A percentile compares a stretch with the other conserved stretches of the same genome.
Evolutionary conservation across 2,797 vertebrate species (phyloP).

Genomic region (Melopsittacus undulatus): DNA sequence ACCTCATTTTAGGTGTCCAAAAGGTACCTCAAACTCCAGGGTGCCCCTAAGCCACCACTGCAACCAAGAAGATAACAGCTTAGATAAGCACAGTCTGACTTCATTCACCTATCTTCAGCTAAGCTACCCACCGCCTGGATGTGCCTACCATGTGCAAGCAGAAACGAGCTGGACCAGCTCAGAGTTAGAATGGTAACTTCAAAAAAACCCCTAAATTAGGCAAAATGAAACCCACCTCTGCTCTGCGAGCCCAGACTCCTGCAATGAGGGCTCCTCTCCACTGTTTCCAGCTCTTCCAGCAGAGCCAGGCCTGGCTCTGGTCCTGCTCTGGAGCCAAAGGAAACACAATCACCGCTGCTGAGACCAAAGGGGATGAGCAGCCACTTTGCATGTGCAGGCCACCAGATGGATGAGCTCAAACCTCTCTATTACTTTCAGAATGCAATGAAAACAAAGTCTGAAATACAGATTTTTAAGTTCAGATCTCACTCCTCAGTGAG

Average conservation of each 20-base stretch:
- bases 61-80: neutral
- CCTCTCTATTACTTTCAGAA: neutral
- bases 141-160: neutral
- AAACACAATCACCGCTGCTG: rapidly evolving
- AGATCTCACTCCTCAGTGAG: neutral
- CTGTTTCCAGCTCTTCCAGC: neutral
- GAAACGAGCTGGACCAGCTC: neutral
- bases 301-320: neutral
- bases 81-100: neutral
- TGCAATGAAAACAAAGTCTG: neutral
- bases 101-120: neutral
- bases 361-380: neutral
- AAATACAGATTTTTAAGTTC: neutral
- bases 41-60: neutral
- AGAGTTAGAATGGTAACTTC: neutral
- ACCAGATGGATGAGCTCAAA: neutral
- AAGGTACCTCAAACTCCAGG: neutral
- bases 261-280: neutral
- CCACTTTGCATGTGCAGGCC: neutral
- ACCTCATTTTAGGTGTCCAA: neutral
- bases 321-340: neutral
- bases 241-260: neutral
- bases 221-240: neutral
- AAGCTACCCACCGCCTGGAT: neutral
- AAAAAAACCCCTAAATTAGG: neutral